Evolutionary conservation across 2,888 invertebrate species (phyloP).

Genomic region (Eumerus sabulonum): DNA sequence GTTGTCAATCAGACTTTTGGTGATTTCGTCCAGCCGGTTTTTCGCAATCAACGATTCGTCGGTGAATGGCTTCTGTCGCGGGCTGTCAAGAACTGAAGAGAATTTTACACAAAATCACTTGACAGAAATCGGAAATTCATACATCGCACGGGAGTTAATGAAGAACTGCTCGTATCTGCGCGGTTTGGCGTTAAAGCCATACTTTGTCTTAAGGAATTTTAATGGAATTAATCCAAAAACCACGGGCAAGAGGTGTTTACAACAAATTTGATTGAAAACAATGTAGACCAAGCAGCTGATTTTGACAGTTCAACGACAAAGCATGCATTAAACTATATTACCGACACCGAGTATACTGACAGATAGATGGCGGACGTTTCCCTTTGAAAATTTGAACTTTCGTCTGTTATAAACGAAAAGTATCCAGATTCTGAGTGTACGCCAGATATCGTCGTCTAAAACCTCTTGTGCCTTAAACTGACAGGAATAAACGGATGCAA

Average conservation of each 20-base stretch:
- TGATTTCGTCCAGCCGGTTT: slow-evolving; percentile 71
- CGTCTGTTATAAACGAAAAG: no score
- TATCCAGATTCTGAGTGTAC: no score
- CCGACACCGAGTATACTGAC: slow-evolving; percentile 16
- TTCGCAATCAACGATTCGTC: slow-evolving; percentile 59
- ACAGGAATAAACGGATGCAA: no score
- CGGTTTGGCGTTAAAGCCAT: slow-evolving; percentile 44
- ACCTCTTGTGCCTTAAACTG: no score
- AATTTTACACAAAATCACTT: not conserved
- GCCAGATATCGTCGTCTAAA: no score
- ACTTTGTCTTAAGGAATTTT: not conserved
- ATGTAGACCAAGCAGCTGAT: slow-evolving; percentile 34
- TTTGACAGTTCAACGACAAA: slow-evolving; percentile 13
- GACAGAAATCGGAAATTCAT: not conserved
- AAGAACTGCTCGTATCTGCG: slow-evolving; percentile 24
- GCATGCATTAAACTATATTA: not conserved
- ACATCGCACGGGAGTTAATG: slow-evolving; percentile 53
- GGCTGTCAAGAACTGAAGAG: slow-evolving; percentile 72
- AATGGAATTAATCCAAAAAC: not conserved
- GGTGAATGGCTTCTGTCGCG: slow-evolving; percentile 59
- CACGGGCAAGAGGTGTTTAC: slow-evolving; percentile 1
- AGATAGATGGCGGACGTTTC: slow-evolving; percentile 35
- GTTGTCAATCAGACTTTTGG: slow-evolving; percentile 72
- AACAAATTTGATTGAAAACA: not conserved
- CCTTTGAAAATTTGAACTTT: not conserved